These are phyloP conservation scores for Xenops minutus DNA, from an alignment of 2,797 vertebrate genomes.

Conservation along the genomic window DNA sequence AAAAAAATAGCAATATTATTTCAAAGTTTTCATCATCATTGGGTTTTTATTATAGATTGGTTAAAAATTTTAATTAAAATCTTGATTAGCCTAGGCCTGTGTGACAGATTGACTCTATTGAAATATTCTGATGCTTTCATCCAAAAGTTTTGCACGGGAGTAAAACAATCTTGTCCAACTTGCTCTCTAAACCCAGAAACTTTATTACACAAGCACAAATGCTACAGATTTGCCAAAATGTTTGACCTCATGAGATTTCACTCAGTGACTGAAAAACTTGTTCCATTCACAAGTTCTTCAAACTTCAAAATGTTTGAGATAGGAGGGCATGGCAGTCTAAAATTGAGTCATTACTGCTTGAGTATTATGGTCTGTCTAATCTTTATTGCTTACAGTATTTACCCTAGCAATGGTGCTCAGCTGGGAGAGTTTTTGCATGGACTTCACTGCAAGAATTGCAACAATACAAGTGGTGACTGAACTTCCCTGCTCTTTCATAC, in stretches of 20 bases:
- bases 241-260: neutral
- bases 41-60: neutral
- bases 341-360: neutral
- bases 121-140: neutral
- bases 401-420: neutral
- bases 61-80: neutral
- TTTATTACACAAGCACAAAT: neutral
- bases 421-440: neutral
- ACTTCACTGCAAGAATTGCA: neutral
- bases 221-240: neutral
- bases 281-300: neutral
- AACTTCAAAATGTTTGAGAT: neutral
- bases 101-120: neutral
- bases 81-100: neutral
- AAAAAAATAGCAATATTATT: neutral
- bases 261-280: neutral
- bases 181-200: neutral
- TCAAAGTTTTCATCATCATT: neutral
- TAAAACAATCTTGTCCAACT: neutral
- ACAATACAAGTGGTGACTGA: neutral
- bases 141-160: neutral
- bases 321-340: neutral
- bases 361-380: neutral
- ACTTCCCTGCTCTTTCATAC: neutral
- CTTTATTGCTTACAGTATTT: neutral